Percentiles rank a stretch among this genome's conserved stretches.
Conservation (phyloP, 2,797 vertebrate genomes). For the Pogoniulus pusillus region DNA sequence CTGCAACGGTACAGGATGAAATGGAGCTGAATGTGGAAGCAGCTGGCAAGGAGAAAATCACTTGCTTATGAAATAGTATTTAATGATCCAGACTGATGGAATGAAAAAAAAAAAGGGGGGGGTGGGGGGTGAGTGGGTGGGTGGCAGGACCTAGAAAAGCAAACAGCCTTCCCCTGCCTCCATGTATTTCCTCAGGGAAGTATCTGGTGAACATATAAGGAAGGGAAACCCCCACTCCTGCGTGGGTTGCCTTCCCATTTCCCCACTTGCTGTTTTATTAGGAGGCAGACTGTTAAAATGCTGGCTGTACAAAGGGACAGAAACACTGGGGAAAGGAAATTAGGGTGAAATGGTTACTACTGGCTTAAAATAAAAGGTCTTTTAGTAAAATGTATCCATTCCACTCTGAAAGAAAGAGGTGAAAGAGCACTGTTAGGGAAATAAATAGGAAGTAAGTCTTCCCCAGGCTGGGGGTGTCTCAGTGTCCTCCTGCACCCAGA, state of each 20-base stretch:
- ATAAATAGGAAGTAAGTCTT: not conserved
- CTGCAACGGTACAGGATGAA: conserved; percentile 17
- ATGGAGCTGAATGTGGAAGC: conserved; percentile 37
- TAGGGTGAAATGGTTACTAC: not conserved
- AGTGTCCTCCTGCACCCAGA: not conserved
- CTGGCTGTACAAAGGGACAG: not conserved
- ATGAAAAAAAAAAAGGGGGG: not conserved
- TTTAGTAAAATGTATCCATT: not conserved
- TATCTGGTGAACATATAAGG: not conserved
- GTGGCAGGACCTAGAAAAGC: not conserved
- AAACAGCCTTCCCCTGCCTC: not conserved
- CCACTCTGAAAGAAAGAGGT: too few relatives aligned
- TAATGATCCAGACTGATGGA: conserved; percentile 19
- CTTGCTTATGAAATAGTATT: conserved; percentile 39
- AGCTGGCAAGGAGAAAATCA: conserved; percentile 47
- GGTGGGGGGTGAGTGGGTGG: too few relatives aligned
- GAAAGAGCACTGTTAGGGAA: too few relatives aligned
- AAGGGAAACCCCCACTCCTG: not conserved
- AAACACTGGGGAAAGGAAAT: not conserved
- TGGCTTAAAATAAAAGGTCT: not conserved
- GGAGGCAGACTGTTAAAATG: not conserved
- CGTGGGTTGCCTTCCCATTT: not conserved
- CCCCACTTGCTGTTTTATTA: not conserved
- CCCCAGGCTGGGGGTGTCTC: not conserved
- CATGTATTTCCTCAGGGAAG: not conserved